Percentiles rank a stretch among this genome's conserved stretches.
phyloP scores from a whole-genome alignment of 2,888 invertebrate genomes.

The Drosophila tripunctata region DNA sequence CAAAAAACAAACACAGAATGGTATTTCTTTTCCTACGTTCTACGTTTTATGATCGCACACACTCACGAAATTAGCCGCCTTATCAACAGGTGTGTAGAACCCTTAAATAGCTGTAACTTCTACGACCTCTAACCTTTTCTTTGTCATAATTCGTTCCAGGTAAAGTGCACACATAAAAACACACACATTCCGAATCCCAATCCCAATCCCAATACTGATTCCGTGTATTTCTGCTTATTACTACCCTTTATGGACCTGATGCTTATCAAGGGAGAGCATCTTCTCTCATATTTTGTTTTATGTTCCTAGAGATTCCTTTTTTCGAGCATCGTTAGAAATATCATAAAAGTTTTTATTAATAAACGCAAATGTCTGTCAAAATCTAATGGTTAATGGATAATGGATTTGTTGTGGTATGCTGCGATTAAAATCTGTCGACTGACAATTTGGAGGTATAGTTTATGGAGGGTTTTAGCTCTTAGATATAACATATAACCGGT shows the following conservation, averaged over 20 bases:
- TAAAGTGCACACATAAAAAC: conserved; percentile 57
- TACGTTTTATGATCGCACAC: conserved; percentile 49
- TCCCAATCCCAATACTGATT: conserved; percentile 27
- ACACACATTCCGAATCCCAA: not conserved
- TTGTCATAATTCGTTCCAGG: conserved; percentile 65
- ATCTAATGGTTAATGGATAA: conserved; percentile 72
- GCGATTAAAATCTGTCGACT: conserved; percentile 63
- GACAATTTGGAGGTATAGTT: conserved; percentile 58
- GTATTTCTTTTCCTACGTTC: conserved; percentile 3
- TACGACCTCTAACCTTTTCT: conserved; percentile 30
- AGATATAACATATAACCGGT: not conserved
- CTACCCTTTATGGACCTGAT: conserved; percentile 51
- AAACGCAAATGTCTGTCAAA: conserved; percentile 67
- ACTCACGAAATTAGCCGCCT: conserved; percentile 67
- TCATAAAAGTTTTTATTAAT: conserved; percentile 74
- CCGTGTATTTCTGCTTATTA: conserved; percentile 58
- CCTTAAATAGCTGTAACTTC: conserved; percentile 50
- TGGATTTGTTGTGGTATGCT: conserved; percentile 44
- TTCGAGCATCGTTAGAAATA: conserved; percentile 39
- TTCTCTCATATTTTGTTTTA: conserved; percentile 4
- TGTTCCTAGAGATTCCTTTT: conserved; percentile 30
- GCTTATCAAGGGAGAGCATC: conserved; percentile 47
- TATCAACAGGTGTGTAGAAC: conserved; percentile 68
- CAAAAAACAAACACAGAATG: conserved; percentile 1
- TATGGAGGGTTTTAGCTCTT: conserved; percentile 43